Percentiles rank a stretch among this genome's conserved stretches.
Evolutionary conservation across 2,797 vertebrate species (phyloP).

Genomic region (Babyrousa celebensis): DNA sequence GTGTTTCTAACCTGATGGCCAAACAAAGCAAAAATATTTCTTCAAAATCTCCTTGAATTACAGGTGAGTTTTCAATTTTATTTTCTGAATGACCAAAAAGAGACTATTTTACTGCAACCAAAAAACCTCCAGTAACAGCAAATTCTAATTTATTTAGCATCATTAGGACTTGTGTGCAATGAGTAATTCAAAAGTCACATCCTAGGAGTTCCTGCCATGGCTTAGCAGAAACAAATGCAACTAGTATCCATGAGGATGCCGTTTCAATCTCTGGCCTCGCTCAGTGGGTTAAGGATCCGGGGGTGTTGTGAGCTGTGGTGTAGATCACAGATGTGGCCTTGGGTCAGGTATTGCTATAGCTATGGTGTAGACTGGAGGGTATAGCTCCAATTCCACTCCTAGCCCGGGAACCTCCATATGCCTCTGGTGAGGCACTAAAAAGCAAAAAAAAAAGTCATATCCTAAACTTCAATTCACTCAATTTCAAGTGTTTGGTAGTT

Average conservation of each 20-base stretch:
- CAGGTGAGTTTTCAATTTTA: slow-evolving; percentile 39
- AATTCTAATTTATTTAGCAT: slow-evolving; percentile 55
- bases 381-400: too few species aligned
- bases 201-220: not conserved
- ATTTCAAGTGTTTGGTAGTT: not conserved
- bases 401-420: too few species aligned
- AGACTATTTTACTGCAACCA: slow-evolving; percentile 46
- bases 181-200: slow-evolving; percentile 30
- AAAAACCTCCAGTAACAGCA: slow-evolving; percentile 2
- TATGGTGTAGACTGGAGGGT: too few species aligned
- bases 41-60: slow-evolving; percentile 56
- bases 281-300: too few species aligned
- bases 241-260: too few species aligned
- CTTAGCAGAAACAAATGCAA: too few species aligned
- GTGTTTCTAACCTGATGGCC: slow-evolving; percentile 29
- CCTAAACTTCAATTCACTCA: not conserved
- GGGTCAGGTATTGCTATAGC: too few species aligned
- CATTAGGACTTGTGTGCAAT: not conserved
- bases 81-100: slow-evolving; percentile 61
- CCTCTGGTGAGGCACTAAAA: too few species aligned
- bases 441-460: not conserved
- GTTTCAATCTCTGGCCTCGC: too few species aligned
- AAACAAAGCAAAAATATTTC: slow-evolving; percentile 59
- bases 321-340: too few species aligned
- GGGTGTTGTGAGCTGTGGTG: too few species aligned